Evolutionary conservation across 2,888 invertebrate species (phyloP).

Genomic region (Pyrocoelia pectoralis): DNA sequence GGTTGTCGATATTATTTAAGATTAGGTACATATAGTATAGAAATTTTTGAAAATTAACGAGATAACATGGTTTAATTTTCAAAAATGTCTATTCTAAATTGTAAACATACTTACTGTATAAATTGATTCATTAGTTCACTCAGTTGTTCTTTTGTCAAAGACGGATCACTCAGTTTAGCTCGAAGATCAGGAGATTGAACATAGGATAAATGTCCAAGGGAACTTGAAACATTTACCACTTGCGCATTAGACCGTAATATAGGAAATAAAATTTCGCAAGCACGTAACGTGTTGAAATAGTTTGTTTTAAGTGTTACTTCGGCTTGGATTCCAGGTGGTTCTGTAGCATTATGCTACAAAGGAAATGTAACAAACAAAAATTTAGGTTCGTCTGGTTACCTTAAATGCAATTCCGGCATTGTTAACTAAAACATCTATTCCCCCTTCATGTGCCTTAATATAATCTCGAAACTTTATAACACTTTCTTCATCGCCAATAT

Average conservation of each 20-base stretch:
- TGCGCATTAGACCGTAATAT: constrained; percentile 72
- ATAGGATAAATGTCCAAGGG: constrained; percentile 68
- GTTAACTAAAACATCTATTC: constrained; percentile 77
- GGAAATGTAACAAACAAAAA: neutral
- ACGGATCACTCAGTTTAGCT: constrained; percentile 64
- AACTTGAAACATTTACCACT: constrained; percentile 80
- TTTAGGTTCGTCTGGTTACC: neutral
- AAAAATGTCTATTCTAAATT: too few species aligned
- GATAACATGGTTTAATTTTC: too few species aligned
- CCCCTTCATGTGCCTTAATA: constrained; percentile 68
- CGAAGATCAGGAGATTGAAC: constrained; percentile 68
- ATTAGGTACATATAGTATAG: too few species aligned
- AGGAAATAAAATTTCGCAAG: constrained; percentile 76
- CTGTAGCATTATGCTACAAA: constrained; percentile 62
- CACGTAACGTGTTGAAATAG: constrained; percentile 70
- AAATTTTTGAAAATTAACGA: too few species aligned
- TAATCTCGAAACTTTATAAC: constrained; percentile 67
- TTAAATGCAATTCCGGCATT: constrained; percentile 56
- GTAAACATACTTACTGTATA: constrained; percentile 66
- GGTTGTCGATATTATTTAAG: neutral
- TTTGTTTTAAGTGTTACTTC: constrained; percentile 74
- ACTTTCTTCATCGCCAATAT: constrained; percentile 69
- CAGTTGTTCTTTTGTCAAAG: constrained; percentile 67
- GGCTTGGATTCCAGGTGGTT: constrained; percentile 73
- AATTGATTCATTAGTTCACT: constrained; percentile 72